Evolutionary conservation across 2,113 vertebrate genomes (phyloP).

Genomic region (Castor canadensis): DNA sequence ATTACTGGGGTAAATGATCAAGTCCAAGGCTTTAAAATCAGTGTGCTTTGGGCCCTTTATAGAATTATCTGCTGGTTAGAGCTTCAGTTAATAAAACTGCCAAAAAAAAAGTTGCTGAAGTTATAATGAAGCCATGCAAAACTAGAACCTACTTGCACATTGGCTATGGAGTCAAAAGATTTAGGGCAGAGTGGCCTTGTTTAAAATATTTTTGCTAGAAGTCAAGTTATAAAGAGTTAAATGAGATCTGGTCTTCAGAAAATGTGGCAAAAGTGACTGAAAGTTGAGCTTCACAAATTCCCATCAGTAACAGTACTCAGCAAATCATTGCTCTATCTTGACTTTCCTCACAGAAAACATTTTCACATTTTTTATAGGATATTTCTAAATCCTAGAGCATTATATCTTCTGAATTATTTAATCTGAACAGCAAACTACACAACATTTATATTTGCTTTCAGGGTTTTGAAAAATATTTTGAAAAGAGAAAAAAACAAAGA

Average conservation of each 20-base stretch:
- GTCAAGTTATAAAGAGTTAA: slow-evolving; percentile 44
- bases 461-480: neutral
- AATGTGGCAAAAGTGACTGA: neutral
- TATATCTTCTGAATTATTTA: neutral
- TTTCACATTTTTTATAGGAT: slow-evolving; percentile 57
- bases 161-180: neutral
- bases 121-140: neutral
- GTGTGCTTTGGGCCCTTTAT: neutral
- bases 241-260: slow-evolving; percentile 41
- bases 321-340: slow-evolving; percentile 37
- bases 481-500: neutral
- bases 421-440: neutral
- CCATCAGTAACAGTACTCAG: slow-evolving; percentile 39
- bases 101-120: neutral
- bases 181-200: neutral
- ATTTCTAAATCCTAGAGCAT: slow-evolving; percentile 8
- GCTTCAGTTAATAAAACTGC: neutral
- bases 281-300: slow-evolving; percentile 45
- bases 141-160: neutral
- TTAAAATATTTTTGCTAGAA: slow-evolving; percentile 38
- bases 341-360: neutral
- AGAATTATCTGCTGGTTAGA: slow-evolving; percentile 28
- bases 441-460: neutral
- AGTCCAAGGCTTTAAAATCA: neutral
- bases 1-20: neutral